Evolutionary conservation across 2,113 vertebrate genomes (phyloP).

Genomic region (Gambusia affinis): DNA sequence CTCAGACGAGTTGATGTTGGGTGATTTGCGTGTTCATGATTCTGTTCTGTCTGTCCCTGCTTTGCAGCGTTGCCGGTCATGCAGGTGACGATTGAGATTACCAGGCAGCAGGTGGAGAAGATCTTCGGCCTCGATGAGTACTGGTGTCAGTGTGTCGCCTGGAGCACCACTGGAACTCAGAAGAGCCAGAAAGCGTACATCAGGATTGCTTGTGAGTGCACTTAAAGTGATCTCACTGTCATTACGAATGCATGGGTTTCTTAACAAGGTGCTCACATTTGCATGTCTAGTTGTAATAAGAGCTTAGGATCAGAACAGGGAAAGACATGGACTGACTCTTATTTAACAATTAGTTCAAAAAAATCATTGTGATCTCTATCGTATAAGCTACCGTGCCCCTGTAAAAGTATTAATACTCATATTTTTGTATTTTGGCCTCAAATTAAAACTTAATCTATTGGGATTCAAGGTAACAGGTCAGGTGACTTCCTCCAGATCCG

Average conservation of each 20-base stretch:
- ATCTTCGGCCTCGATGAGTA: conserved; percentile 96
- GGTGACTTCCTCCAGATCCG: neutral
- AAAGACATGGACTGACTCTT: conserved; percentile 38
- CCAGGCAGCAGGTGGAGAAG: conserved; percentile 98
- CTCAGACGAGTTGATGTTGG: conserved; percentile 1
- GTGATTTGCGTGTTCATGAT: neutral
- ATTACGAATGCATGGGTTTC: conserved; percentile 25
- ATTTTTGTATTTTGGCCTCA: neutral
- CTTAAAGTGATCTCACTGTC: conserved; percentile 19
- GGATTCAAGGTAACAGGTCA: neutral
- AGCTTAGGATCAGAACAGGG: conserved; percentile 14
- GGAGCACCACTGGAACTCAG: conserved; percentile 97
- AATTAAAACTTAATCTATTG: neutral
- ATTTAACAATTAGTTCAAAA: conserved; percentile 61
- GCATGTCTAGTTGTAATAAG: conserved; percentile 20
- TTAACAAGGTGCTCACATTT: conserved; percentile 29
- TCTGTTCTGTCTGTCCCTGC: conserved; percentile 30
- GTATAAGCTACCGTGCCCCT: conserved; percentile 5
- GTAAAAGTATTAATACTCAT: neutral
- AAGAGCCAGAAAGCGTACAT: conserved; percentile 98
- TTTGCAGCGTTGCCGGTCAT: conserved; percentile 90
- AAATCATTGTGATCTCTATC: conserved; percentile 50
- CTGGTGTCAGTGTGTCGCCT: conserved; percentile 99
- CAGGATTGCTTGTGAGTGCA: conserved; percentile 93
- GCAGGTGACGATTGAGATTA: conserved; percentile 95